phyloP scores from a whole-genome alignment of 2,797 vertebrate species.

The Xyrichtys novacula region DNA sequence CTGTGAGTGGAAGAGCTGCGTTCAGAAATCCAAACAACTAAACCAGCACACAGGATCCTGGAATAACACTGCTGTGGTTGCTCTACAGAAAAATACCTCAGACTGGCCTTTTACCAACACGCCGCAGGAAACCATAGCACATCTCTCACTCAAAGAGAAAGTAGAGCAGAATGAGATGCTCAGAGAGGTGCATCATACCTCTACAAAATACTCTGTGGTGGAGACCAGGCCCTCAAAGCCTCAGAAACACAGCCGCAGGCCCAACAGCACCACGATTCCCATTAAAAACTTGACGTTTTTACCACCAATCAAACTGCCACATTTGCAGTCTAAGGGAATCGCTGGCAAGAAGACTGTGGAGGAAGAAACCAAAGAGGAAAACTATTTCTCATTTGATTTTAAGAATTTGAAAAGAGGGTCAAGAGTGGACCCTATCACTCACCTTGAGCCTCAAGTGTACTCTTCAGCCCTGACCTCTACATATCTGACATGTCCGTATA shows the following conservation, averaged over 20 bases:
- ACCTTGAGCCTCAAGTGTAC: constrained; percentile 7
- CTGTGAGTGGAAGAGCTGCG: constrained; percentile 7
- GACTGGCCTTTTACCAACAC: constrained; percentile 13
- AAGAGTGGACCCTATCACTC: constrained; percentile 15
- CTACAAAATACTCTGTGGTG: constrained; percentile 27
- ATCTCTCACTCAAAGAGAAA: constrained; percentile 30
- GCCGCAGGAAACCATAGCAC: constrained; percentile 26
- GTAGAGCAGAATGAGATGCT: constrained; percentile 14
- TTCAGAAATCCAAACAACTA: constrained; percentile 10
- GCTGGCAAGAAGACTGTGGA: constrained; percentile 16
- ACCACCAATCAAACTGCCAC: constrained; percentile 73
- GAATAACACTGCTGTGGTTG: not conserved
- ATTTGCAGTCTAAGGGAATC: constrained; percentile 21
- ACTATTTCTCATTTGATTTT: constrained; percentile 20
- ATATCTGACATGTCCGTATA: constrained; percentile 59
- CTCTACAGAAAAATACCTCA: constrained; percentile 27
- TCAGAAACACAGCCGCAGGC: constrained; percentile 37
- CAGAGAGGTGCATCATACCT: constrained; percentile 7
- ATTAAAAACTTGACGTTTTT: constrained; percentile 78
- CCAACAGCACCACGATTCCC: constrained; percentile 48
- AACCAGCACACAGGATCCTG: constrained; percentile 28
- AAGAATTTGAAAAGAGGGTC: constrained; percentile 30
- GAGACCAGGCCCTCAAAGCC: constrained; percentile 40
- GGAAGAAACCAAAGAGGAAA: constrained; percentile 19
- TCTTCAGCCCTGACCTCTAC: constrained; percentile 53